Base-by-base conservation (phyloP, 2,113 vertebrate genomes). In the Hiodon alosoides region DNA sequence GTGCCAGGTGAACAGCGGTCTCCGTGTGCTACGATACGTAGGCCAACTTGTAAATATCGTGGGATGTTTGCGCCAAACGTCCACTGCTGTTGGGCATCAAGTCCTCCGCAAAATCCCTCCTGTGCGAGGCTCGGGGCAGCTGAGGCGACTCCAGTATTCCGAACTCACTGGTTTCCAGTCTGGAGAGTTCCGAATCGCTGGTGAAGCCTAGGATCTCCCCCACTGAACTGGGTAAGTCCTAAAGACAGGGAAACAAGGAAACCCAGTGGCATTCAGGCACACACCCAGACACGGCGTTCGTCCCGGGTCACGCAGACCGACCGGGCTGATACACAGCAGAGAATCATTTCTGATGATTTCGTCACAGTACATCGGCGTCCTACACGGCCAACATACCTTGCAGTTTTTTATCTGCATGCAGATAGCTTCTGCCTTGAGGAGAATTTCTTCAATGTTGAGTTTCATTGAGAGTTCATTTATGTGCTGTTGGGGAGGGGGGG, bases 401-500 rank as follows among this genome's bases (percentile, higher is more conserved):
- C 93, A 94, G 78, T 89, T 90, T 83, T 87, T 87, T 88, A 94
- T 93, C 89, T 94, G 93, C 76, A 92, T 83, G 79, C 90, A 93
- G 87, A 94, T 92, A 71, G 93, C 92, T 88, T 94, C 93, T 75
- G 93, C 93, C 82, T 93, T 94, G 84, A 88, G 88, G 0, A 94
- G 87, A 73, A 93, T 79, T 73, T 90, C 89, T 85, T 93, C 91
- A 77, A 94, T 90, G 78, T 93, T 91, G 52, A 94, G 93, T 84
- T 93, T 94, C 93, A 94, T 93, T 73, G 93, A 92, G 77, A 94
- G 86, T 77, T 94, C 93, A 85, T 94, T 94, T 85, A 94, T 91
- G 84, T 94, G 93, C 93, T 94, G 85, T 79, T 58, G 52, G 17
- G 51, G 83, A 79, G 80, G 69, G n/a, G n/a, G n/a, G n/a, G n/a